Conservation (phyloP, 2,113 vertebrate genomes). For the Puffinus mauretanicus region DNA sequence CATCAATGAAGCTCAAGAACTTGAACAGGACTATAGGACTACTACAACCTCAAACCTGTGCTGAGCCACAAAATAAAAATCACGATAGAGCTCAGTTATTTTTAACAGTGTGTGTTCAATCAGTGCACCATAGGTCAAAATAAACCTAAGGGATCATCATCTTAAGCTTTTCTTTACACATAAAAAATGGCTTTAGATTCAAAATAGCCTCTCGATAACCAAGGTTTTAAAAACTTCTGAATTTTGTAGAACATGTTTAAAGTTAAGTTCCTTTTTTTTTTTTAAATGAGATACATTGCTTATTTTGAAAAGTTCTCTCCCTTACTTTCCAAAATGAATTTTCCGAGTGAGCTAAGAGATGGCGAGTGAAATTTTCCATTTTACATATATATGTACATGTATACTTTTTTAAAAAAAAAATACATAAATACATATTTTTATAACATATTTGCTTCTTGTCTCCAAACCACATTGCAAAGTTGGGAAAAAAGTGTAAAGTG, state of each 20-base stretch:
- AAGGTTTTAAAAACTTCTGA: background rate
- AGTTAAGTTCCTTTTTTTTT: background rate
- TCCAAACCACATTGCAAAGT: background rate
- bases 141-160: background rate
- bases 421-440: background rate
- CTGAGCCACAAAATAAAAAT: background rate
- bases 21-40: background rate
- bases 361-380: background rate
- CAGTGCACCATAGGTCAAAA: background rate
- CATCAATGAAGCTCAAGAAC: background rate
- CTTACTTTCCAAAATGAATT: background rate
- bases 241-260: background rate
- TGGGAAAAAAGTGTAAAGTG: accelerated
- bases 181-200: background rate
- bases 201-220: background rate
- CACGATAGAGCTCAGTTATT: background rate
- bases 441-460: background rate
- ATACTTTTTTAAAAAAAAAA: no score
- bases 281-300: accelerated
- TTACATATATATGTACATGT: background rate
- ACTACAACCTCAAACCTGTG: background rate
- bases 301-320: background rate
- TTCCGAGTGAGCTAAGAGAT: background rate
- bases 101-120: background rate
- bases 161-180: background rate